phyloP scores from a whole-genome alignment of 2,113 vertebrate genomes.

The Dromas ardeola region DNA sequence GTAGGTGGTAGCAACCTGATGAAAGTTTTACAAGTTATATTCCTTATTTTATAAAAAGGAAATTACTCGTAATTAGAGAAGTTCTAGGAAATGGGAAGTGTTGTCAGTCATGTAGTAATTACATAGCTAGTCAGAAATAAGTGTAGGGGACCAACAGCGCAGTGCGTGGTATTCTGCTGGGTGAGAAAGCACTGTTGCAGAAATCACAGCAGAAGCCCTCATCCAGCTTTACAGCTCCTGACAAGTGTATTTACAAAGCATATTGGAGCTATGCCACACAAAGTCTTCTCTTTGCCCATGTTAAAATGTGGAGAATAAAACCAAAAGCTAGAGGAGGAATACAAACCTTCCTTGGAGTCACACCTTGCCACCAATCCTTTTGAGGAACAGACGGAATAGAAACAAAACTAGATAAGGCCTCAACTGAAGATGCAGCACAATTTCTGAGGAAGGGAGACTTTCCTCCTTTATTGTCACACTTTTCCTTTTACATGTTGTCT shows the following conservation, averaged over 20 bases:
- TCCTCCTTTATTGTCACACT: not conserved
- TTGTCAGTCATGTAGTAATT: not conserved
- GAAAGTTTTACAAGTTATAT: slow-evolving; percentile 5
- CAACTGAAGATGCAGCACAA: not conserved
- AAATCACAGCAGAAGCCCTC: not conserved
- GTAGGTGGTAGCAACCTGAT: not conserved
- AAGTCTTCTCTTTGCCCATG: not conserved
- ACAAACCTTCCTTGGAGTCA: not conserved
- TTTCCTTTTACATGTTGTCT: not conserved
- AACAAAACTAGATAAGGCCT: not conserved
- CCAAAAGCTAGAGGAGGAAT: not conserved
- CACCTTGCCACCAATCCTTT: not conserved
- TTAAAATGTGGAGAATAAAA: not conserved
- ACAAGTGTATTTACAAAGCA: not conserved
- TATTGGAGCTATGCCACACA: not conserved
- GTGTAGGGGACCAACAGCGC: not conserved
- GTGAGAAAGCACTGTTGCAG: not conserved
- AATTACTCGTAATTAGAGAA: slow-evolving; percentile 43
- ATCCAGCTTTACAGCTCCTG: not conserved
- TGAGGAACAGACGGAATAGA: not conserved
- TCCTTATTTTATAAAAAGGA: slow-evolving; percentile 14
- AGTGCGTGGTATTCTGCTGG: not conserved
- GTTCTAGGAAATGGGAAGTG: slow-evolving; percentile 58
- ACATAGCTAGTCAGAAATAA: not conserved
- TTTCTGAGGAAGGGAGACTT: not conserved